Percentiles rank a stretch among this genome's conserved stretches.
These are phyloP conservation scores for Dascillus cervinus DNA, from an alignment of 2,888 invertebrate genomes.

Conservation along the genomic window DNA sequence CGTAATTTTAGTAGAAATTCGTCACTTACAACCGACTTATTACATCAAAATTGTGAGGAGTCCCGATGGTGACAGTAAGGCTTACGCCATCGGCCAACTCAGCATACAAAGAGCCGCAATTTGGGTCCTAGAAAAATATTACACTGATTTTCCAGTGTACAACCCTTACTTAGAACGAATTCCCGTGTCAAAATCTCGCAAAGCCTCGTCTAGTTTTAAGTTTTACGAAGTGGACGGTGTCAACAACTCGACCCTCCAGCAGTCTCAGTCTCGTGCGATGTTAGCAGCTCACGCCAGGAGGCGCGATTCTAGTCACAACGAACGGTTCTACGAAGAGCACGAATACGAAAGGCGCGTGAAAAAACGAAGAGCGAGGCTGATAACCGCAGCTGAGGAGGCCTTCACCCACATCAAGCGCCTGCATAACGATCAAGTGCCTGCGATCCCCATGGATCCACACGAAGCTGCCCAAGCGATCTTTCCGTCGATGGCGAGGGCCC, in stretches of 20 bases:
- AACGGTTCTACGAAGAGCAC: slow-evolving; percentile 95
- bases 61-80: slow-evolving; percentile 88
- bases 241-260: slow-evolving; percentile 53
- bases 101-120: slow-evolving; percentile 94
- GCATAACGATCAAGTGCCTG: slow-evolving; percentile 62
- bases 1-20: slow-evolving; percentile 85
- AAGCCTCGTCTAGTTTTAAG: slow-evolving; percentile 80
- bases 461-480: slow-evolving; percentile 98
- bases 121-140: slow-evolving; percentile 90
- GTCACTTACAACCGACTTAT: slow-evolving; percentile 85
- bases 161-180: slow-evolving; percentile 93
- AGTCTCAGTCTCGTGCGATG: slow-evolving; percentile 64
- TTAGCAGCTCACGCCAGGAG: slow-evolving; percentile 72
- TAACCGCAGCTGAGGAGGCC: slow-evolving; percentile 94
- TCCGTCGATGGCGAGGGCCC: slow-evolving; percentile 89
- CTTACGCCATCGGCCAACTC: slow-evolving; percentile 82
- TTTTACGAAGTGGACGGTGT: slow-evolving; percentile 93
- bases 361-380: slow-evolving; percentile 81
- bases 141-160: slow-evolving; percentile 92
- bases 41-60: slow-evolving; percentile 87
- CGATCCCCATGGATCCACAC: slow-evolving; percentile 83
- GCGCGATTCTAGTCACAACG: slow-evolving; percentile 90
- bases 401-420: slow-evolving; percentile 94
- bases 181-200: slow-evolving; percentile 75
- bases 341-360: slow-evolving; percentile 90